Percentiles rank a stretch among this genome's conserved stretches.
Evolutionary conservation across 2,888 invertebrate genomes (phyloP).

Genomic region (Stenolophus ochropezus): DNA sequence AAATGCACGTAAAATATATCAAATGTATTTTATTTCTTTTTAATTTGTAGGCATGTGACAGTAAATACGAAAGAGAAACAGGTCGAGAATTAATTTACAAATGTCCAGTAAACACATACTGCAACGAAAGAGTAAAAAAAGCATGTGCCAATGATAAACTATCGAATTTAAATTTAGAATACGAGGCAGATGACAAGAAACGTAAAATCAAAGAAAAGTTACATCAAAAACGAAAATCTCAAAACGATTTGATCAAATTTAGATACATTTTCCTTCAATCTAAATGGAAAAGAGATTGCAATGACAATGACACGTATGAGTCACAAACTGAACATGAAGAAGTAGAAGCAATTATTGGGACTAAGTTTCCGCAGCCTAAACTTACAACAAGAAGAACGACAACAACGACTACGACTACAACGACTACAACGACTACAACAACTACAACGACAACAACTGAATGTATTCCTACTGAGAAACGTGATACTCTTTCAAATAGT

Average conservation of each 20-base stretch:
- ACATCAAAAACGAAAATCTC: too few relatives aligned
- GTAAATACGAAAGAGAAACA: constrained; percentile 14
- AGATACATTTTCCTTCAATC: not conserved
- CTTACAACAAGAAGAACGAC: constrained; percentile 13
- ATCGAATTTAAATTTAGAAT: not conserved
- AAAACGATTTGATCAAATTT: too few relatives aligned
- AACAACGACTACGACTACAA: not conserved
- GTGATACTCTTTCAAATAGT: too few relatives aligned
- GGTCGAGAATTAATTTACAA: not conserved
- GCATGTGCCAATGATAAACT: not conserved
- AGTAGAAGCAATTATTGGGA: not conserved
- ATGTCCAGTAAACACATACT: not conserved
- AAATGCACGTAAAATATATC: too few relatives aligned
- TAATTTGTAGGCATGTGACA: not conserved
- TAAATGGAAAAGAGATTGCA: not conserved
- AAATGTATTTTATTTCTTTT: not conserved
- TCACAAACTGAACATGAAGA: constrained; percentile 40
- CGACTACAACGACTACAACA: constrained; percentile 30
- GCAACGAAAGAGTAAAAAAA: not conserved
- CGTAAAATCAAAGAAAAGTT: too few relatives aligned
- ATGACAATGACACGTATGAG: too few relatives aligned
- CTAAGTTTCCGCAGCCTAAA: not conserved
- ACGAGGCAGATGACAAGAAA: not conserved
- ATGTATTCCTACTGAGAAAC: too few relatives aligned
- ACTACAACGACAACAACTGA: constrained; percentile 37